Evolutionary conservation across 2,797 vertebrate species (phyloP), one percentile per base, ranked within the genome.

Genomic region (Pantherophis vulpinus): DNA sequence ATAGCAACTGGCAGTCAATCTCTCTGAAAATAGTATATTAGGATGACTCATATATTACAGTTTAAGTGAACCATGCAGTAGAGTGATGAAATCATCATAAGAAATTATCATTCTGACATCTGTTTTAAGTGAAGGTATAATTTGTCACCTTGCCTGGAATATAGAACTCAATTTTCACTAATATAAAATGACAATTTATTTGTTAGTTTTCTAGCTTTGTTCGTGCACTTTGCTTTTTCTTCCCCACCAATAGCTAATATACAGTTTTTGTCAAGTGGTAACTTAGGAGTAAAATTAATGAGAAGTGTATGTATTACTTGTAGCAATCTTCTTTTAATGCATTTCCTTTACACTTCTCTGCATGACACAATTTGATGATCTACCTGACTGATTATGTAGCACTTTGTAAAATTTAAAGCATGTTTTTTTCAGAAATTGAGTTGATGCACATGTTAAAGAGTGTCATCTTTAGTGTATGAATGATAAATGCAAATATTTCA

Each of bases 371-470:
- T 32, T 83, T 91, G 88, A 89, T 89, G 87, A 88, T 91, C 54
- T 59, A 37, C 32, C 42, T 63, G 32, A 91, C 32, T 23, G 25
- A 93, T 27, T 89, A 63, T 60, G 56, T 20, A 54, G 70, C 63
- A 63, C 58, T 91, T 47, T 86, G 25, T 61, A 63, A 91, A 59
- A 89, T 37, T 58, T 61, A 16, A 91, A 86, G 63, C 20, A 58
- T 89, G 29, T n/a, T 79, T 83, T 93, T 93, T 93, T 29, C 74
- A 86, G 66, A 37, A 89, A 89, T 55, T 93, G 51, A 54, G 89
- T 51, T 86, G 70, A 86, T 55, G 54, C 16, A 37, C 27, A 47
- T 23, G 9, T 83, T 83, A 83, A 83, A 83, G 37, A 8, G 1
- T 83, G 37, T 25, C 37, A 83, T 83, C 37, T 47, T 47, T 23